phyloP scores from a whole-genome alignment of 2,888 invertebrate genomes.

The Agrotis exclamationis region DNA sequence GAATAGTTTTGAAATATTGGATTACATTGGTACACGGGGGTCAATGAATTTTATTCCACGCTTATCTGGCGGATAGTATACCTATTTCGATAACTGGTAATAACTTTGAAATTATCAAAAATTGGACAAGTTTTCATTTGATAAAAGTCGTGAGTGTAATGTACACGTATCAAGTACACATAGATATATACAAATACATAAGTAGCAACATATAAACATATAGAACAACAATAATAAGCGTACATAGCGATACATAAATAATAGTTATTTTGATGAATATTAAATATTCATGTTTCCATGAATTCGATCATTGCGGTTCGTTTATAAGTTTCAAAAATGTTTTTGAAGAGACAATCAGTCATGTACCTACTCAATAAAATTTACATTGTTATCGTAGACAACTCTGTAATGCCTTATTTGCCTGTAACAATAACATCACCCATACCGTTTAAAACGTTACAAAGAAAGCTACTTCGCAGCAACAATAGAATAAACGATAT shows the following conservation, averaged over 20 bases:
- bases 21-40: too few relatives aligned
- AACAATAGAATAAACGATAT: neutral
- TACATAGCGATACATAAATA: slow-evolving; percentile 51
- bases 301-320: slow-evolving; percentile 52
- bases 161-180: slow-evolving; percentile 8
- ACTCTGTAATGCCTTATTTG: neutral
- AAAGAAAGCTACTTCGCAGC: neutral
- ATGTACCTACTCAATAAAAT: neutral
- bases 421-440: neutral
- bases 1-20: too few relatives aligned
- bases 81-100: too few relatives aligned
- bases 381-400: neutral
- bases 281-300: slow-evolving; percentile 52
- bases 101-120: neutral
- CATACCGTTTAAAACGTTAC: neutral
- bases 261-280: slow-evolving; percentile 52
- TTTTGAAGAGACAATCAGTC: neutral
- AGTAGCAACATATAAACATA: slow-evolving; percentile 47
- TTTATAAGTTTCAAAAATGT: slow-evolving; percentile 2
- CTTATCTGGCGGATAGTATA: too few relatives aligned
- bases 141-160: slow-evolving; percentile 2
- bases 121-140: neutral
- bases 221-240: slow-evolving; percentile 49
- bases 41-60: too few relatives aligned
- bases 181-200: slow-evolving; percentile 40